Conservation (phyloP, 2,113 vertebrate genomes). For the Scalopus aquaticus region DNA sequence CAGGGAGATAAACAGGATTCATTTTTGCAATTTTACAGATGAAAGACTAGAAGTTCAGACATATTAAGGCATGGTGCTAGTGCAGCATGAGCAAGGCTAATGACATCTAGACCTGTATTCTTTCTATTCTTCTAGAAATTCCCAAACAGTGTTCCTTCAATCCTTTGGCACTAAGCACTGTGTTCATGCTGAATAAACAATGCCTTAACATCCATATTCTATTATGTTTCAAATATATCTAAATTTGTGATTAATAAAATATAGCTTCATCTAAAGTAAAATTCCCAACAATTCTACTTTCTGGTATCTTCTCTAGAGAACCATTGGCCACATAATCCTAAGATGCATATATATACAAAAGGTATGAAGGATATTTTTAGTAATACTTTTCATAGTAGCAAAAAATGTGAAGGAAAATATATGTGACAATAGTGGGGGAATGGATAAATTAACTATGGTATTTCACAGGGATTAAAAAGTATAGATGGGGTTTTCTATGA, state of each 20-base stretch:
- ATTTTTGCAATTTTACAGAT: not conserved
- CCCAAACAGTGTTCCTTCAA: not conserved
- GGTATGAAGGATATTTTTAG: not conserved
- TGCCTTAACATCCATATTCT: not conserved
- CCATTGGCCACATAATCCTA: not conserved
- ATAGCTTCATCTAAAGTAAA: slow-evolving; percentile 2
- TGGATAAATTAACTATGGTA: not conserved
- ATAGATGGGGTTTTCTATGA: not conserved
- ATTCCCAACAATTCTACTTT: not conserved
- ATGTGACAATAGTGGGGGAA: not conserved
- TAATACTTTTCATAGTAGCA: not conserved
- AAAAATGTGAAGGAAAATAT: not conserved
- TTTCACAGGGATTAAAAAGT: not conserved
- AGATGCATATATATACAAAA: not conserved
- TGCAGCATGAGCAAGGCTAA: not conserved
- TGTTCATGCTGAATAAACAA: not conserved
- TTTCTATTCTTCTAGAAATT: not conserved
- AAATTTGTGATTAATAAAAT: not conserved
- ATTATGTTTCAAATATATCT: not conserved
- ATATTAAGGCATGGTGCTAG: not conserved
- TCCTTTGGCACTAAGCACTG: not conserved
- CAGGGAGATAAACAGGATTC: not conserved
- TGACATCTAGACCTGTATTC: not conserved
- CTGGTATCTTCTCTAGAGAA: not conserved
- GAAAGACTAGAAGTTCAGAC: not conserved